Conservation (phyloP, 2,888 invertebrate genomes). For the Agonopterix subpropinquella region DNA sequence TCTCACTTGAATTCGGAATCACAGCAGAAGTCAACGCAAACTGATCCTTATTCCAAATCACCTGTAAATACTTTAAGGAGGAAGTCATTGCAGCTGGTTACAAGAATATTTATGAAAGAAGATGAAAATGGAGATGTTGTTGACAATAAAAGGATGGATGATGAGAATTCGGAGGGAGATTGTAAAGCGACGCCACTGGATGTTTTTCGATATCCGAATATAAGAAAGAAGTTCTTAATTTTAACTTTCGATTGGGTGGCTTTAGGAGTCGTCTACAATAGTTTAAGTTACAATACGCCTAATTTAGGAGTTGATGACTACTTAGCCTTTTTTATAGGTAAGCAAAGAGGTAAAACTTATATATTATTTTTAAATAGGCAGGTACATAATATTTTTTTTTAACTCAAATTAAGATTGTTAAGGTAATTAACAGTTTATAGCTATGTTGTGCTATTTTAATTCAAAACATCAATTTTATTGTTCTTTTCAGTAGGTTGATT, state of each 20-base stretch:
- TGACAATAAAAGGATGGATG: constrained; percentile 58
- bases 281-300: constrained; percentile 79
- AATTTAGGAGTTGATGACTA: constrained; percentile 82
- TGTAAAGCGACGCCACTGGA: constrained; percentile 77
- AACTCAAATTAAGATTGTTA: too few species aligned
- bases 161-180: constrained; percentile 61
- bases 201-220: constrained; percentile 78
- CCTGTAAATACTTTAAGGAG: constrained; percentile 45
- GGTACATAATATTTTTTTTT: too few species aligned
- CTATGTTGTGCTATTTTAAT: too few species aligned
- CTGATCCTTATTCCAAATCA: constrained; percentile 36
- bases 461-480: too few species aligned
- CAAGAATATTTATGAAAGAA: constrained; percentile 46
- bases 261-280: constrained; percentile 81
- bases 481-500: too few species aligned
- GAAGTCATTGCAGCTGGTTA: constrained; percentile 53
- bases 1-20: constrained; percentile 29
- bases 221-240: constrained; percentile 79
- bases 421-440: too few species aligned
- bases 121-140: constrained; percentile 38
- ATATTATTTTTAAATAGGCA: not conserved
- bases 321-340: constrained; percentile 80
- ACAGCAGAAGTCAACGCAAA: constrained; percentile 44
- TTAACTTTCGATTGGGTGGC: constrained; percentile 80
- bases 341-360: constrained; percentile 18